Percentiles rank a stretch among this genome's conserved stretches.
phyloP scores from a whole-genome alignment of 2,113 vertebrate genomes.

The Halichoerus grypus region DNA sequence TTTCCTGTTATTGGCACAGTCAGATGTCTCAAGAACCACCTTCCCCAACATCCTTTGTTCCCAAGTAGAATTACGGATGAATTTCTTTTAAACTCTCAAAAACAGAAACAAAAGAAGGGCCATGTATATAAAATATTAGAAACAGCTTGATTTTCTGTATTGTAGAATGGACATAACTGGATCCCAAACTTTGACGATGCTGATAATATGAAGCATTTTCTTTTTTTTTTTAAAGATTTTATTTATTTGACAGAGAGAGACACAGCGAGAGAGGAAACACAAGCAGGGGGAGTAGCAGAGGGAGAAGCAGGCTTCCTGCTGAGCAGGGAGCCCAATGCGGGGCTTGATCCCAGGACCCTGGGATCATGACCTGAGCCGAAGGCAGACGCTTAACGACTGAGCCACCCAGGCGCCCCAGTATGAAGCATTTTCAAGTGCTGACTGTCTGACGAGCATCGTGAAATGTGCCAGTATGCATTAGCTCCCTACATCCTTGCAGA shows the following conservation, averaged over 20 bases:
- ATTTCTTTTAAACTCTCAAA: background rate
- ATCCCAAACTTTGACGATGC: background rate
- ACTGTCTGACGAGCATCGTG: no score
- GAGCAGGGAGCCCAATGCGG: no score
- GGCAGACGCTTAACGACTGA: no score
- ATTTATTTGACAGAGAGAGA: no score
- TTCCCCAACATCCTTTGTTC: background rate
- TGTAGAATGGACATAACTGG: background rate
- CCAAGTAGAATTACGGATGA: background rate
- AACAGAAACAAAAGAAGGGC: background rate
- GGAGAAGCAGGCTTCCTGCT: no score
- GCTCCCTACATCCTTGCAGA: background rate
- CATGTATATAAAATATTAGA: background rate
- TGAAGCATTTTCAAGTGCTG: background rate
- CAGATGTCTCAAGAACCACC: background rate
- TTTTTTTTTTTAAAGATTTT: no score
- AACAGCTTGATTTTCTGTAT: background rate
- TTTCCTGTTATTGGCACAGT: background rate
- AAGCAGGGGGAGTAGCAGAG: no score
- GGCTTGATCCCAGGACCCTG: no score
- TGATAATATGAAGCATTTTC: background rate
- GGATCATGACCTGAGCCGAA: no score
- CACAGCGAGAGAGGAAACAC: no score
- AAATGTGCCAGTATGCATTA: accelerated
- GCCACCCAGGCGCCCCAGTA: no score